These are phyloP conservation scores for Lysiphlebus fabarum DNA, from an alignment of 1,140 invertebrate species.

Conservation along the genomic window DNA sequence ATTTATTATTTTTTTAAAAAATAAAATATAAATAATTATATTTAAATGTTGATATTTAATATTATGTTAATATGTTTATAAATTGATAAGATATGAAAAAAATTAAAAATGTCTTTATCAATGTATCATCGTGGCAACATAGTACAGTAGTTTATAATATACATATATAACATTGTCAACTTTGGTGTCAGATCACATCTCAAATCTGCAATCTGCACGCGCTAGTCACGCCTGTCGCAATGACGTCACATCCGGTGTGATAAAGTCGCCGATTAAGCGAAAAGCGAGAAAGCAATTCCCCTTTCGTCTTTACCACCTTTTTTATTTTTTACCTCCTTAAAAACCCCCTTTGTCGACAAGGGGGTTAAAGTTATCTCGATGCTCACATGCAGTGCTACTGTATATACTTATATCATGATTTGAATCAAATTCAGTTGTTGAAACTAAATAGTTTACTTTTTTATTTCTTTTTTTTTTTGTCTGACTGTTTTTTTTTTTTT, in stretches of 20 bases:
- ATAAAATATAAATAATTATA: no score
- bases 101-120: slow-evolving; percentile 30
- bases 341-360: no score
- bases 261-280: slow-evolving; percentile 38
- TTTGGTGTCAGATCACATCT: slow-evolving; percentile 40
- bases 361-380: no score
- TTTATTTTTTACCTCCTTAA: no score
- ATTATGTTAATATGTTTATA: neutral
- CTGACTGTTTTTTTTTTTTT: no score
- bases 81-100: neutral
- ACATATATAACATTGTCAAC: slow-evolving; percentile 12
- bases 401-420: no score
- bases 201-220: slow-evolving; percentile 34
- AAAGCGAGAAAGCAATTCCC: slow-evolving; percentile 34
- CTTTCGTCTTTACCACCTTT: neutral
- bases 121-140: slow-evolving; percentile 20
- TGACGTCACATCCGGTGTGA: slow-evolving; percentile 40
- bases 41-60: no score
- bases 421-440: no score
- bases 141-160: slow-evolving; percentile 25
- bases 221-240: slow-evolving; percentile 21
- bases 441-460: no score
- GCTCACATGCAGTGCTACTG: no score
- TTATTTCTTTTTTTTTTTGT: no score
- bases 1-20: no score